Evolutionary conservation across 2,888 invertebrate genomes (phyloP).

Genomic region (Digitonthophagus gazella): DNA sequence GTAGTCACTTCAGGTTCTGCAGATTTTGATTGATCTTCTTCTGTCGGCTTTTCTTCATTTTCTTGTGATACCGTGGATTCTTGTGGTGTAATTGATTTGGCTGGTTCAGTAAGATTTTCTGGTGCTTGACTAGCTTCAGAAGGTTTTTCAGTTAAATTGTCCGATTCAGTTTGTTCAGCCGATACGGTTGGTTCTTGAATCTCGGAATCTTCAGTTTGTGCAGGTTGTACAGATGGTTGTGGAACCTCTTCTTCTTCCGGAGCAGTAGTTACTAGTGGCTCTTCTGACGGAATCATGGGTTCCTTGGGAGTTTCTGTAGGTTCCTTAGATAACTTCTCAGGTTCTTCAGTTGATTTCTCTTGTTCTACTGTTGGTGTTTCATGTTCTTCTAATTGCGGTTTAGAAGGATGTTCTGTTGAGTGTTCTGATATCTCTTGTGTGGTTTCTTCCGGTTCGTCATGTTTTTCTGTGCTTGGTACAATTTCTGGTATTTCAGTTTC

Average conservation of each 20-base stretch:
- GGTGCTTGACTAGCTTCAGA: neutral
- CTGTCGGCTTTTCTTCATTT: too few species aligned
- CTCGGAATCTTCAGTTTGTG: constrained; percentile 2
- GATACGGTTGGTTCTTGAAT: neutral
- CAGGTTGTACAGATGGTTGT: neutral
- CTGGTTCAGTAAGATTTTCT: neutral
- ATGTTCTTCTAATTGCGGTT: neutral
- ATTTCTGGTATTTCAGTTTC: neutral
- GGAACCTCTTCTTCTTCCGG: neutral
- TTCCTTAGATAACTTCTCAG: neutral
- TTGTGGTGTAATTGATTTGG: neutral
- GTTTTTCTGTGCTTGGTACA: neutral
- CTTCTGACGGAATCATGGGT: neutral
- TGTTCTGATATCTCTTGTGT: neutral
- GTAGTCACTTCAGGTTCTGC: neutral
- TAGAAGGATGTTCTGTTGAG: neutral
- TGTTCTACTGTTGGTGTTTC: neutral
- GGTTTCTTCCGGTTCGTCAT: neutral
- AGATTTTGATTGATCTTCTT: neutral
- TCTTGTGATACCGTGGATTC: neutral
- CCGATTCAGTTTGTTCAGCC: constrained; percentile 8
- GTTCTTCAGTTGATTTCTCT: neutral
- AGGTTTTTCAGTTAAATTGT: constrained; percentile 21
- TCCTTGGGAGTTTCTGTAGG: neutral
- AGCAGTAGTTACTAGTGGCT: neutral